These are phyloP conservation scores for Papilio elwesi DNA, from an alignment of 2,888 invertebrate genomes.

Conservation along the genomic window DNA sequence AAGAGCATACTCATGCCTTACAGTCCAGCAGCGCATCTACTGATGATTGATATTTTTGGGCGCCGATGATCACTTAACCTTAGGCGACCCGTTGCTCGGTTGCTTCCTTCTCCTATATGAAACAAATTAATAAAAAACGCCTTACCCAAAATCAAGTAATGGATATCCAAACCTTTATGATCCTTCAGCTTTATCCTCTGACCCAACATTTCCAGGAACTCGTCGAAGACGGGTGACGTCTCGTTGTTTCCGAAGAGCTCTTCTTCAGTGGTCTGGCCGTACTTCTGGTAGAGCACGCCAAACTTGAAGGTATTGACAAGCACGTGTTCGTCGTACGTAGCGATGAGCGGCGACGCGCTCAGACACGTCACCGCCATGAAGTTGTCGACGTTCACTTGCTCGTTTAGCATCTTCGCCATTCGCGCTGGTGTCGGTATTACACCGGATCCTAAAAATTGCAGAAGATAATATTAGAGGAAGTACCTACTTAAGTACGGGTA, in stretches of 20 bases:
- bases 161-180: conserved; percentile 88
- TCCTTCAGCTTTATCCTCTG: conserved; percentile 94
- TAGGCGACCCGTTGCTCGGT: too few species aligned
- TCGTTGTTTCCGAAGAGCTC: conserved; percentile 96
- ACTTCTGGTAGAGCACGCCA: conserved; percentile 97
- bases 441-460: conserved; percentile 64
- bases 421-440: conserved; percentile 91
- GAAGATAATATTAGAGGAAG: conserved; percentile 3
- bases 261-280: conserved; percentile 97
- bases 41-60: too few species aligned
- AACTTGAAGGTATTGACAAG: conserved; percentile 98
- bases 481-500: too few species aligned
- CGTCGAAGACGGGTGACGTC: conserved; percentile 95
- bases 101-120: too few species aligned
- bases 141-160: too few species aligned
- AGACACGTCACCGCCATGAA: conserved; percentile 94
- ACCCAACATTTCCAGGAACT: conserved; percentile 95
- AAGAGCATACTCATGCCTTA: too few species aligned
- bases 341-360: conserved; percentile 94
- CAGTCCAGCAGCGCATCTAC: too few species aligned
- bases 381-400: conserved; percentile 93
- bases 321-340: conserved; percentile 98
- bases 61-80: too few species aligned
- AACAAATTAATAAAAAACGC: too few species aligned
- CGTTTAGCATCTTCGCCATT: conserved; percentile 95